These are phyloP conservation scores for Nothoprocta perdicaria DNA, from an alignment of 2,113 vertebrate species.

Conservation along the genomic window DNA sequence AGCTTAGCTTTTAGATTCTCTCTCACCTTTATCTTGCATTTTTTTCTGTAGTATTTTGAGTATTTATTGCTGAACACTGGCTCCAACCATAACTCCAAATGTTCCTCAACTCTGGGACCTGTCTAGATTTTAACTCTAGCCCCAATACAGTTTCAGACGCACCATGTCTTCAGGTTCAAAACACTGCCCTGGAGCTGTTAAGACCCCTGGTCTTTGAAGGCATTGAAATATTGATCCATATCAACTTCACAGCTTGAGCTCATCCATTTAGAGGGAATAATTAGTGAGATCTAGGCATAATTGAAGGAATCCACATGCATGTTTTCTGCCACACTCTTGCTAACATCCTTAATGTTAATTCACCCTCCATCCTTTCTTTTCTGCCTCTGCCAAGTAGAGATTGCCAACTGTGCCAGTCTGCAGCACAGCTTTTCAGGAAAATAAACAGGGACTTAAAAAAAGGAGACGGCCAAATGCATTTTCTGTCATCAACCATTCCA, in stretches of 20 bases:
- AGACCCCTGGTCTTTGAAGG: background rate
- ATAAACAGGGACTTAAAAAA: background rate
- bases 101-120: background rate
- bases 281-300: background rate
- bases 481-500: background rate
- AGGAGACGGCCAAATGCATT: background rate
- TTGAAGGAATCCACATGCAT: background rate
- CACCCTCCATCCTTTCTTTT: background rate
- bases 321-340: background rate
- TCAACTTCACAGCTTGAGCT: slow-evolving; percentile 24
- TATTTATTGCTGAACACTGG: background rate
- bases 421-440: background rate
- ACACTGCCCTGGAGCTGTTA: background rate
- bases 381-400: background rate
- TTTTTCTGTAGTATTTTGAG: background rate
- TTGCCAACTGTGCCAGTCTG: background rate
- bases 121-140: slow-evolving; percentile 8
- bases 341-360: background rate
- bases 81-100: background rate
- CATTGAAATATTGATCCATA: background rate
- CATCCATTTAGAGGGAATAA: background rate
- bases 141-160: background rate
- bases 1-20: background rate
- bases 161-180: background rate
- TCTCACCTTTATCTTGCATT: background rate